Evolutionary conservation across 2,797 vertebrate species (phyloP), one percentile per base, ranked within the genome.

Genomic region (Myotis pilosus): DNA sequence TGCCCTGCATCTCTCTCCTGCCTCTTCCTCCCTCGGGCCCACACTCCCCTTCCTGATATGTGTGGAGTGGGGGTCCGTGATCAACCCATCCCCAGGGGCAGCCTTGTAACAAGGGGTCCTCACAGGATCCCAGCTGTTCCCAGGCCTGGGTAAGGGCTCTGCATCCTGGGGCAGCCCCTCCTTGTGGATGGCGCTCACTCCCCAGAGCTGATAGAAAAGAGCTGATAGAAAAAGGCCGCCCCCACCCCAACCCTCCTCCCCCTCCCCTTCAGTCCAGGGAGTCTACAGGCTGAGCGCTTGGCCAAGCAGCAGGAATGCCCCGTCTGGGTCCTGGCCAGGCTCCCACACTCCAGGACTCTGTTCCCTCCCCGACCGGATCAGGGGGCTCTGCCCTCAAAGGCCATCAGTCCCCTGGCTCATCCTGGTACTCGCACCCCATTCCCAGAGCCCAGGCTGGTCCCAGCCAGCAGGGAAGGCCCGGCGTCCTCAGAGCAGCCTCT

Each of bases 291-390:
- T 89, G 69, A 96, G 96, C 72, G 94, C 95, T 96, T 92, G 95
- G 91, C 86, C 92, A 93, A 76, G 84, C 96, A 97, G 91, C 89
- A 96, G 96, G 97, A 97, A 97, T 97, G 96, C 93, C 87, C 49
- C 15, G 84, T 41, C 91, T 97, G 90, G 87, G 95, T 81, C 76
- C 93, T 12, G 13, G 95, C 95, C 93, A 95, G 83, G 71, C 81
- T 97, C 95, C 87, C 95, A 93, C 1, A 13, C 57, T 81, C 60
- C 84, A 36, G 57, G 68, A 85, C 74, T 94, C 78, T 62, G 51
- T 28, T 91, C 88, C 90, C 7, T 85, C 62, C 55, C 87, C 87
- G 55, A 47, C 36, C 2, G 2, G 44, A 83, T 76, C 75, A 30
- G 71, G 79, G 66, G 76, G 81, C 82, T 87, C 78, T 94, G 66